Conservation (phyloP, 2,113 vertebrate species). For the Epinephelus lanceolatus region DNA sequence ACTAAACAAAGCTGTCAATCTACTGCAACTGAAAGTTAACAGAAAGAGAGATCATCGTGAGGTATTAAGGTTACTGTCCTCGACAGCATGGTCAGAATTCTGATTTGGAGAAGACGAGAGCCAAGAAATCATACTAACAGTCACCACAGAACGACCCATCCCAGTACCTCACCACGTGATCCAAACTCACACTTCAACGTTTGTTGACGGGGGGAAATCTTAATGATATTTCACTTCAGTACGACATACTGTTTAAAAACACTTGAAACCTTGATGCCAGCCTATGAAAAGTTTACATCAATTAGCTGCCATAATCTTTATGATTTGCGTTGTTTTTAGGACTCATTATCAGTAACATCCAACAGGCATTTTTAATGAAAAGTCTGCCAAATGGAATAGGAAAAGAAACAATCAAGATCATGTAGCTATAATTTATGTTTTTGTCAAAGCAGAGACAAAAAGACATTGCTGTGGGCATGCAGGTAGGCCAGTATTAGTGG, state of each 20-base stretch:
- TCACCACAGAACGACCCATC: conserved; percentile 38
- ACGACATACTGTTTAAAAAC: conserved; percentile 33
- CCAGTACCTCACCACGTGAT: conserved; percentile 43
- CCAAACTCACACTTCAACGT: conserved; percentile 32
- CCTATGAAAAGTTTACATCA: conserved; percentile 49
- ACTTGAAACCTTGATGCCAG: conserved; percentile 36
- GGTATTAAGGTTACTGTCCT: conserved; percentile 81
- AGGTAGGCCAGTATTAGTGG: conserved; percentile 8
- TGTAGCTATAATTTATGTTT: conserved; percentile 15
- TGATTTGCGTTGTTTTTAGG: conserved; percentile 45
- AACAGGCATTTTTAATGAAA: conserved; percentile 2
- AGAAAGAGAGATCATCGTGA: conserved; percentile 74
- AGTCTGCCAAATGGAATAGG: conserved; percentile 23
- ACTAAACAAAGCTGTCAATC: conserved; percentile 59
- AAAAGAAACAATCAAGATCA: conserved; percentile 11
- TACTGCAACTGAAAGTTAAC: conserved; percentile 58
- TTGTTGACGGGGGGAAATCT: conserved; percentile 7
- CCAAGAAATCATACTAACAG: conserved; percentile 44
- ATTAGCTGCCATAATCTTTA: conserved; percentile 69
- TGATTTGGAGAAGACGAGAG: conserved; percentile 63
- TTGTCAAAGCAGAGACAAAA: conserved; percentile 36
- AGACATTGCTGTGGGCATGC: conserved; percentile 30
- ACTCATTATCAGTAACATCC: neutral
- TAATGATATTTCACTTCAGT: conserved; percentile 27
- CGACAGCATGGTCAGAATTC: conserved; percentile 60